A percentile compares a stretch with the other conserved stretches of the same genome.
Conservation (phyloP, 2,113 vertebrate genomes). For the Corvus hawaiiensis region DNA sequence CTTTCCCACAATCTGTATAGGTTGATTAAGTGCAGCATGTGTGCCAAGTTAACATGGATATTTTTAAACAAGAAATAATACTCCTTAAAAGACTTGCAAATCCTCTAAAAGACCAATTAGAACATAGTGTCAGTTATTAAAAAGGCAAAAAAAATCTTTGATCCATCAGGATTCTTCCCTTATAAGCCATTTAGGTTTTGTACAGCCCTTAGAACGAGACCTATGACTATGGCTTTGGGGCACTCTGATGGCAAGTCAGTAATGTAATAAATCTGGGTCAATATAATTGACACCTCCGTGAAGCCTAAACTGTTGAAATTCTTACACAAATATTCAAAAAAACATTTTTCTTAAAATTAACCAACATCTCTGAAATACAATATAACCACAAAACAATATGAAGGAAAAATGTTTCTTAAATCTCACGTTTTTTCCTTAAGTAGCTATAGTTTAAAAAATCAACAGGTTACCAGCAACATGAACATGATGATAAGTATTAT, state of each 20-base stretch:
- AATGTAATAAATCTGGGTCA: background rate
- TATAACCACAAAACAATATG: background rate
- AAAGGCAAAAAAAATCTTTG: background rate
- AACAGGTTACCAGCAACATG: background rate
- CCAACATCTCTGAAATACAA: background rate
- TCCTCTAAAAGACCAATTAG: background rate
- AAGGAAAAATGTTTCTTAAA: background rate
- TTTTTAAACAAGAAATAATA: background rate
- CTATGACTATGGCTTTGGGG: background rate
- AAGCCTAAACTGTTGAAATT: background rate
- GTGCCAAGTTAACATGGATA: background rate
- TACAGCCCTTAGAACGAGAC: background rate
- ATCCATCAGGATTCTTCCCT: background rate
- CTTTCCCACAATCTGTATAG: background rate
- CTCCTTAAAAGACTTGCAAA: background rate
- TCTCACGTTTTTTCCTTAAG: background rate
- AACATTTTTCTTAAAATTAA: background rate
- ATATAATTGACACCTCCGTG: background rate
- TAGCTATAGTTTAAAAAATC: background rate
- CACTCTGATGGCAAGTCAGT: background rate
- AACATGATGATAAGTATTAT: accelerated
- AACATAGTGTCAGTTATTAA: background rate
- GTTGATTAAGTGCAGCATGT: background rate
- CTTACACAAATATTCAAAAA: background rate
- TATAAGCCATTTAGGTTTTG: background rate